Conservation (phyloP, 2,113 vertebrate species). For the Rhineura floridana region DNA sequence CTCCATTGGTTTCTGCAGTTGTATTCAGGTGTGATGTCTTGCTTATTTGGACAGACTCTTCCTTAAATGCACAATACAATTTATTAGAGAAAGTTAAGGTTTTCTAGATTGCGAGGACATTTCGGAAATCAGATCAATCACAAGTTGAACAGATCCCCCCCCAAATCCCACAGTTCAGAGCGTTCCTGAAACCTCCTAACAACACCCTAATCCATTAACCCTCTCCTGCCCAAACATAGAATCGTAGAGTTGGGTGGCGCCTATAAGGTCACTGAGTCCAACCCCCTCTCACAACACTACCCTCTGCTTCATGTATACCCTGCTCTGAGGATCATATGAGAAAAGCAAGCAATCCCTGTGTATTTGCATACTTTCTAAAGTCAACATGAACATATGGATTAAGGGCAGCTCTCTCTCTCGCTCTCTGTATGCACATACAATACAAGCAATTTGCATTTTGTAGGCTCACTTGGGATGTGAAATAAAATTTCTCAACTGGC, state of each 20-base stretch:
- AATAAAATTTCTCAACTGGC: neutral
- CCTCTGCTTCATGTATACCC: no score
- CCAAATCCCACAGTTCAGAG: no score
- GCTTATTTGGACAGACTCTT: constrained; percentile 89
- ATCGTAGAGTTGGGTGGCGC: no score
- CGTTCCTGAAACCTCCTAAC: no score
- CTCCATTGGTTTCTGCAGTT: constrained; percentile 80
- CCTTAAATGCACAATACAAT: constrained; percentile 53
- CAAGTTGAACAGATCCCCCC: constrained; percentile 53
- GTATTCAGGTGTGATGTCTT: constrained; percentile 82
- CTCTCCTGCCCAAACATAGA: neutral
- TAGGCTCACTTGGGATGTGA: no score
- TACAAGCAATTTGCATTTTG: neutral
- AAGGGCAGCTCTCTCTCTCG: neutral
- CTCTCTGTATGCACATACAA: neutral
- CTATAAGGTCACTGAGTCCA: no score
- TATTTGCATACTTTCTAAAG: neutral
- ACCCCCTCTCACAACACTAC: no score
- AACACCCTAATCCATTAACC: no score
- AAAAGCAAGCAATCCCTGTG: neutral
- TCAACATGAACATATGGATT: neutral
- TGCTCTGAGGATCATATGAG: no score
- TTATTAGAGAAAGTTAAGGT: constrained; percentile 27
- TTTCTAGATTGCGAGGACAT: constrained; percentile 35
- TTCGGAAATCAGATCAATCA: constrained; percentile 56